Base-by-base conservation (phyloP, 2,113 vertebrate species). In the Apeltes quadracus region DNA sequence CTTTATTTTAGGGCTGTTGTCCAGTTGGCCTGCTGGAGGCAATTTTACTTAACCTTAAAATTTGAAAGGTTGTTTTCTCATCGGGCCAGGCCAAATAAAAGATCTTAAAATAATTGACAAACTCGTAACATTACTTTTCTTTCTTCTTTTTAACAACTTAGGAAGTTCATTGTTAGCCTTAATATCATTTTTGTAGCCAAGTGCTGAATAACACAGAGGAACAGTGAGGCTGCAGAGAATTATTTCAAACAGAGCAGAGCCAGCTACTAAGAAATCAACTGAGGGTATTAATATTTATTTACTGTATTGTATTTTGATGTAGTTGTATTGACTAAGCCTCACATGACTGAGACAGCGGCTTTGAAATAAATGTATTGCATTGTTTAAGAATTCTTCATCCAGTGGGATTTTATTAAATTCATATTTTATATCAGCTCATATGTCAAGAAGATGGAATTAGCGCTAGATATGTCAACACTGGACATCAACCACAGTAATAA, bases 1-100 rank as follows among this genome's bases (percentile, higher is more conserved):
- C 75, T 78, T 67, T 69, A 78, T 41, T 61, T 13, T 9, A 13
- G 18, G 69, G 78, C 82, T n/a, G 65, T 25, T 38, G 51, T 74
- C 76, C 80, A 87, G 64, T 18, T 72, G 72, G 48, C 72, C 22
- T 20, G 59, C 36, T 62, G 5, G 32, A 65, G 39, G 3, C 7
- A 23, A 56, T 66, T 53, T 23, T 20, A 72, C 65, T 79, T 81
- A 27, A 16, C 44, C 4, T 69, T 8, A 46, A 56, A 13, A 50
- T 34, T 38, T 32, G 18, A 8, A 76, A 76, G 66, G 39, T 78
- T 69, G 14, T 46, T 38, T 44, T 58, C 80, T 83, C 53, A 76
- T 62, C 46, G 55, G 27, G 55, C 48, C 22, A n/a, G 16, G 64
- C 23, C 7, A 7, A 15, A 23, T 36, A 25, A 64, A 79, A 62